phyloP scores from a whole-genome alignment of 2,113 vertebrate species.

The Ceratotherium simum region DNA sequence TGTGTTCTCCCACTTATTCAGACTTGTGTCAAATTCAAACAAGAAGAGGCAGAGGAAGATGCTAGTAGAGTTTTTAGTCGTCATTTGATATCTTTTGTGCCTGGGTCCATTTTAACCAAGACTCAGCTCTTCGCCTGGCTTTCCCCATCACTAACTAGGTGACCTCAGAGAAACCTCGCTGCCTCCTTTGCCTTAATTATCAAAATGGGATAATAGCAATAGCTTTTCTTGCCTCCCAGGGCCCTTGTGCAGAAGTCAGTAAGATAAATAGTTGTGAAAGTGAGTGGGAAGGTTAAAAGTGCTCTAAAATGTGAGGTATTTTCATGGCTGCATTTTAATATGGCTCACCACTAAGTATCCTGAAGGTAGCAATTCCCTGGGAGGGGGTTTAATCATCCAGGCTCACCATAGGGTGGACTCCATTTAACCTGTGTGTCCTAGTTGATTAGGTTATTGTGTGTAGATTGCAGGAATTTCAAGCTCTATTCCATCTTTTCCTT shows the following conservation, averaged over 20 bases:
- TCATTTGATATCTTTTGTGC: not conserved
- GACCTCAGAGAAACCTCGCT: not conserved
- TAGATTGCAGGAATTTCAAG: slow-evolving; percentile 71
- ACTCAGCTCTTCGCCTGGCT: not conserved
- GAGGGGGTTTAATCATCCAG: slow-evolving; percentile 64
- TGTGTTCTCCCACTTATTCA: not conserved
- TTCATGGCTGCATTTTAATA: slow-evolving; percentile 75
- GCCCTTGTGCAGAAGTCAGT: slow-evolving; percentile 46
- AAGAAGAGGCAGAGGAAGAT: not conserved
- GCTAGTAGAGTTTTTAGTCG: not conserved
- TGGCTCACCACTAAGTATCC: slow-evolving; percentile 58
- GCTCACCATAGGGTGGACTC: slow-evolving; percentile 66
- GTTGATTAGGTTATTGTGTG: slow-evolving; percentile 81
- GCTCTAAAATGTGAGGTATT: slow-evolving; percentile 65
- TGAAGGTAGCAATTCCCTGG: slow-evolving; percentile 66
- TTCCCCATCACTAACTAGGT: not conserved
- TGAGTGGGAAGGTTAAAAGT: slow-evolving; percentile 61
- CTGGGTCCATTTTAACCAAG: not conserved
- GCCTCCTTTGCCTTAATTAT: not conserved
- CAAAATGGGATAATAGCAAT: not conserved
- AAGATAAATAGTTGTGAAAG: slow-evolving; percentile 71
- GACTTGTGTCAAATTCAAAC: not conserved
- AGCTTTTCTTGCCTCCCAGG: slow-evolving; percentile 27
- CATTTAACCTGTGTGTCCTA: slow-evolving; percentile 73
- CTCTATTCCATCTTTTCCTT: slow-evolving; percentile 70